Evolutionary conservation across 2,113 vertebrate species (phyloP).

Genomic region (Esox niger): DNA sequence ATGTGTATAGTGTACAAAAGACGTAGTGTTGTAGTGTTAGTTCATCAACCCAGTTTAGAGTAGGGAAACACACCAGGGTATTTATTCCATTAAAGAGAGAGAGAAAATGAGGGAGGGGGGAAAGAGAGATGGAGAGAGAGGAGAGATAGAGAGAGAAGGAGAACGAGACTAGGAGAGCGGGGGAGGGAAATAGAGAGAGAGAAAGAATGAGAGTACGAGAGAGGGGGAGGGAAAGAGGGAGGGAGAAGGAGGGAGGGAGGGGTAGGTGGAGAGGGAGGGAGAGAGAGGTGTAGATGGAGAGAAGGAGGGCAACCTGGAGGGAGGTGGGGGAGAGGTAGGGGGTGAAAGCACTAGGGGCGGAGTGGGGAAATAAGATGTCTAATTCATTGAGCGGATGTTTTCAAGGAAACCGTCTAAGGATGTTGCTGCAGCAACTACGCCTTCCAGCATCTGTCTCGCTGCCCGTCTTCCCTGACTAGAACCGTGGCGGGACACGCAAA

Average conservation of each 20-base stretch:
- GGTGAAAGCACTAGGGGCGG: not conserved
- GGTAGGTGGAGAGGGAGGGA: not conserved
- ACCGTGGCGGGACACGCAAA: not conserved
- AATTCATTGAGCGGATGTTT: slow-evolving; percentile 81
- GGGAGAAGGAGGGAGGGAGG: too few relatives aligned
- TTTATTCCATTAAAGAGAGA: slow-evolving; percentile 21
- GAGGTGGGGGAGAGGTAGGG: not conserved
- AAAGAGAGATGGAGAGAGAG: not conserved
- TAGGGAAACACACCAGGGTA: slow-evolving; percentile 31
- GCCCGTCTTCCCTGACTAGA: not conserved
- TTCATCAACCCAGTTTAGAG: not conserved
- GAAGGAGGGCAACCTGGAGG: slow-evolving; percentile 9
- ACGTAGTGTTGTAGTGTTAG: slow-evolving; percentile 36
- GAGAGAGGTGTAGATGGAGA: slow-evolving; percentile 2
- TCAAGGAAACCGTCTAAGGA: slow-evolving; percentile 75
- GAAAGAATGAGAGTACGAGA: not conserved
- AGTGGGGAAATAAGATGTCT: slow-evolving; percentile 66
- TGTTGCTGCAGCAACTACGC: slow-evolving; percentile 57
- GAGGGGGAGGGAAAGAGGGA: too few relatives aligned
- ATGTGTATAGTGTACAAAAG: slow-evolving; percentile 34
- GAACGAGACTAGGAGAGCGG: slow-evolving; percentile 28
- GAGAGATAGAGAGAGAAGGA: slow-evolving; percentile 3
- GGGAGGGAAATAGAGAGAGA: not conserved
- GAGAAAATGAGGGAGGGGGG: slow-evolving; percentile 24
- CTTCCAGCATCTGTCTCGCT: slow-evolving; percentile 33